phyloP scores from a whole-genome alignment of 2,113 vertebrate genomes.

The Brevimyrus niger region DNA sequence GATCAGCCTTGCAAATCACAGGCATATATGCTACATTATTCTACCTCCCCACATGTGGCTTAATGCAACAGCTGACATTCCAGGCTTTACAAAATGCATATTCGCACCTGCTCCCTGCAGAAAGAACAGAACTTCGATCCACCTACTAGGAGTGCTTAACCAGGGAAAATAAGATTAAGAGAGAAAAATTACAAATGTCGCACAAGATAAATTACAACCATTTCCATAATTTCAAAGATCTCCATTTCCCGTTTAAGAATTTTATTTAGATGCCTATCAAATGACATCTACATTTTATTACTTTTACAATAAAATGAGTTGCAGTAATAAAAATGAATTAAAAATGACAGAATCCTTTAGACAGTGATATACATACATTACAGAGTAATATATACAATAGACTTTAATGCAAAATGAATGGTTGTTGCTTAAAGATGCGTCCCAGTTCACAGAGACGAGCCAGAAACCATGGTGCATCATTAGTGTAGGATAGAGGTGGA shows the following conservation, averaged over 20 bases:
- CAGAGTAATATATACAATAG: not conserved
- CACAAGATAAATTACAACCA: not conserved
- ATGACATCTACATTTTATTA: not conserved
- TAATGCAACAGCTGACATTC: not conserved
- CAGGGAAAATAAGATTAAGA: not conserved
- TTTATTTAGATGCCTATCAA: not conserved
- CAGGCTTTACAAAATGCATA: not conserved
- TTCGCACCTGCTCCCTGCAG: not conserved
- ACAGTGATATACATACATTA: not conserved
- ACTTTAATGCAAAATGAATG: not conserved
- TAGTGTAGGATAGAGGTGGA: not conserved
- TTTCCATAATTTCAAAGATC: not conserved
- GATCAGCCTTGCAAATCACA: not conserved
- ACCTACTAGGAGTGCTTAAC: not conserved
- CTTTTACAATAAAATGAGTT: not conserved
- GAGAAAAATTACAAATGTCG: not conserved
- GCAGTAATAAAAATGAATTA: not conserved
- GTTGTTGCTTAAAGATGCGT: not conserved
- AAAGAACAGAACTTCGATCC: not conserved
- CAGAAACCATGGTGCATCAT: not conserved
- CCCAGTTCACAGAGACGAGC: not conserved
- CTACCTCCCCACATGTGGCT: not conserved
- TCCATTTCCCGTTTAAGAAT: not conserved
- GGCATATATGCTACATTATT: not conserved
- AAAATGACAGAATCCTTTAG: not conserved